Conservation (phyloP, 2,888 invertebrate genomes). For the Drosophila rubida region DNA sequence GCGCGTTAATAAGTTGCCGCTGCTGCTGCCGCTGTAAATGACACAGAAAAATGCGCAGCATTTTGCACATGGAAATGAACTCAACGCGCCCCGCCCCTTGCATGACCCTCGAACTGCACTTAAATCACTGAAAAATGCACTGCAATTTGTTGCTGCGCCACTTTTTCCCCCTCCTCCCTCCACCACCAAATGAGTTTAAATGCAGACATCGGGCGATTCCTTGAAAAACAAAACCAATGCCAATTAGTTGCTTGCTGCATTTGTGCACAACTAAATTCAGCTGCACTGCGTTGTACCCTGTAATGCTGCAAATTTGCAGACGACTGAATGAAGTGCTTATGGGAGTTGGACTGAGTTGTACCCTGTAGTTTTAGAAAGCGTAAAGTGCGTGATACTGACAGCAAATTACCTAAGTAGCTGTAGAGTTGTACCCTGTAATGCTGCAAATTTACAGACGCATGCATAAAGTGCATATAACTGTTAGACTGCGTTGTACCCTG, state of each 20-base stretch:
- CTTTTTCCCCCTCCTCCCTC: not conserved
- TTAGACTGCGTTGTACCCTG: no score
- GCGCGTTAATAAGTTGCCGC: constrained; percentile 72
- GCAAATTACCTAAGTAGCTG: no score
- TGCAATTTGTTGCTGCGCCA: constrained; percentile 30
- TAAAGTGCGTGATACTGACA: no score
- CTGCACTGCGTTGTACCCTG: not conserved
- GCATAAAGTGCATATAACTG: no score
- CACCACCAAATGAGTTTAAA: constrained; percentile 48
- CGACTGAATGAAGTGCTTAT: no score
- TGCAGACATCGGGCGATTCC: constrained; percentile 41
- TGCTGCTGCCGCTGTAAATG: constrained; percentile 49
- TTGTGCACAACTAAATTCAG: not conserved
- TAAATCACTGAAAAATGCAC: constrained; percentile 42
- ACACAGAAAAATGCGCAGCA: constrained; percentile 68
- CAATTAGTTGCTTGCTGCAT: constrained; percentile 13
- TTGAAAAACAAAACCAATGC: constrained; percentile 20
- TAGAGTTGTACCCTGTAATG: no score
- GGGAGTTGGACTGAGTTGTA: no score
- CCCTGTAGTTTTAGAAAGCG: no score
- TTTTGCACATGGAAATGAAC: constrained; percentile 68
- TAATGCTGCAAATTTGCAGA: not conserved
- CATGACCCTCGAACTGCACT: constrained; percentile 51
- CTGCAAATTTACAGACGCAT: no score
- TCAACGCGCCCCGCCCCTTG: constrained; percentile 45